These are phyloP conservation scores for Pseudocheirus occidentalis DNA, from an alignment of 2,797 vertebrate species.

Conservation along the genomic window DNA sequence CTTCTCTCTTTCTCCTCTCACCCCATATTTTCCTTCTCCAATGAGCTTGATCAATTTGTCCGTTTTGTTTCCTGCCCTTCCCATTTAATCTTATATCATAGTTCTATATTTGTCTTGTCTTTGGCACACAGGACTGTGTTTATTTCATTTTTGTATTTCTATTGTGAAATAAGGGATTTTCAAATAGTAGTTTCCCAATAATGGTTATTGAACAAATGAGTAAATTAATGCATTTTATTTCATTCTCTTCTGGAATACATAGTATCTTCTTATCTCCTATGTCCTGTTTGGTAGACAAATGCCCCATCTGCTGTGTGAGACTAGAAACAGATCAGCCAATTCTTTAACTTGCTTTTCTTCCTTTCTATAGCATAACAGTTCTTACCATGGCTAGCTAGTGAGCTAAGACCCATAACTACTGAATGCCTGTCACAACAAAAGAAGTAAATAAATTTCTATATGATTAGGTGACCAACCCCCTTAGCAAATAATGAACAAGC, in stretches of 20 bases:
- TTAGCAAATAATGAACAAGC: slow-evolving; percentile 68
- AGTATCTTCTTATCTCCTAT: not conserved
- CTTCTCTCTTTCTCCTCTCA: not conserved
- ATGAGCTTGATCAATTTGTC: not conserved
- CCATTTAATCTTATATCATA: not conserved
- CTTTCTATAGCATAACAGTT: not conserved
- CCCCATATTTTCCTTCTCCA: not conserved
- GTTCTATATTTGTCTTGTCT: not conserved
- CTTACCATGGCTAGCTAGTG: slow-evolving; percentile 9
- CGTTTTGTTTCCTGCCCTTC: not conserved
- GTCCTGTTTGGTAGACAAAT: not conserved
- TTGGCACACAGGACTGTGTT: slow-evolving; percentile 4
- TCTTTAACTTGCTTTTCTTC: not conserved
- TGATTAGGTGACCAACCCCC: slow-evolving; percentile 25
- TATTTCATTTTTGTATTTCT: slow-evolving; percentile 3
- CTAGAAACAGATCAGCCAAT: not conserved
- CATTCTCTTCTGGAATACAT: not conserved
- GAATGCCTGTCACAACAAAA: slow-evolving; percentile 32
- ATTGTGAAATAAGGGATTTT: not conserved
- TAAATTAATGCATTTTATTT: slow-evolving; percentile 42
- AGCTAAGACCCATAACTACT: not conserved
- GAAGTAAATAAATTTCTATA: slow-evolving; percentile 47
- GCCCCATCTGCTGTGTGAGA: not conserved
- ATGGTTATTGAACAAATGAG: slow-evolving; percentile 13
- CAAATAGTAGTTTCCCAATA: not conserved